Percentiles rank a stretch among this genome's conserved stretches.
These are phyloP conservation scores for Drosophila pandora DNA, from an alignment of 1,140 invertebrate species.

Conservation along the genomic window DNA sequence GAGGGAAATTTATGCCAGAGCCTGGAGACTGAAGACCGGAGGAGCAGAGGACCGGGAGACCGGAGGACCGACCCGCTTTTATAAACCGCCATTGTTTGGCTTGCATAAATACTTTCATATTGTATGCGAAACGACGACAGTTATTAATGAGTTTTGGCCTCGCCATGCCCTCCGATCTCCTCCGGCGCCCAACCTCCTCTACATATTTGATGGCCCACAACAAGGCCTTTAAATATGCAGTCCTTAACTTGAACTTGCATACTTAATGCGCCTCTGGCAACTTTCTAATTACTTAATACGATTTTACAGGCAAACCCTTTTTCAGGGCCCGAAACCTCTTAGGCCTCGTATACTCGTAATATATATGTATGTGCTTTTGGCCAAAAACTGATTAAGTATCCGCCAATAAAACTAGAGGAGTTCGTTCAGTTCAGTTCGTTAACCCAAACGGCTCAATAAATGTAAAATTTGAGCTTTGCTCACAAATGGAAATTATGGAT, in stretches of 20 bases:
- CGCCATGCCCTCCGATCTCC: not conserved
- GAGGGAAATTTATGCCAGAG: slow-evolving; percentile 45
- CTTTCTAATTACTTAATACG: slow-evolving; percentile 79
- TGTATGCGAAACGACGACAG: slow-evolving; percentile 52
- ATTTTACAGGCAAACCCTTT: slow-evolving; percentile 30
- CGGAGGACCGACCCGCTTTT: slow-evolving; percentile 8
- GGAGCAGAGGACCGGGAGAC: no score
- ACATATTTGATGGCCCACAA: slow-evolving; percentile 74
- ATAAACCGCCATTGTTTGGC: slow-evolving; percentile 56
- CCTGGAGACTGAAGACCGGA: not conserved
- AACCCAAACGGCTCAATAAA: slow-evolving; percentile 42
- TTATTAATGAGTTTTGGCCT: slow-evolving; percentile 73
- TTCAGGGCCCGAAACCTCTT: no score
- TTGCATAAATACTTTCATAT: slow-evolving; percentile 53
- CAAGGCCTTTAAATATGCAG: slow-evolving; percentile 66
- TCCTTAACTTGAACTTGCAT: slow-evolving; percentile 71
- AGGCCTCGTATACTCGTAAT: not conserved
- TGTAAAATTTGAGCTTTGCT: slow-evolving; percentile 36
- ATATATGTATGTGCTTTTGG: not conserved
- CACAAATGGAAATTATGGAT: slow-evolving; percentile 33
- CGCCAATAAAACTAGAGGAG: slow-evolving; percentile 32
- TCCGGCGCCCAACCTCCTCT: slow-evolving; percentile 7
- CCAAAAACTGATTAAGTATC: slow-evolving; percentile 34
- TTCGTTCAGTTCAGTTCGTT: slow-evolving; percentile 22
- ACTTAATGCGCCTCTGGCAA: slow-evolving; percentile 57